phyloP scores from a whole-genome alignment of 2,888 invertebrate species.

The Pelosia muscerda region DNA sequence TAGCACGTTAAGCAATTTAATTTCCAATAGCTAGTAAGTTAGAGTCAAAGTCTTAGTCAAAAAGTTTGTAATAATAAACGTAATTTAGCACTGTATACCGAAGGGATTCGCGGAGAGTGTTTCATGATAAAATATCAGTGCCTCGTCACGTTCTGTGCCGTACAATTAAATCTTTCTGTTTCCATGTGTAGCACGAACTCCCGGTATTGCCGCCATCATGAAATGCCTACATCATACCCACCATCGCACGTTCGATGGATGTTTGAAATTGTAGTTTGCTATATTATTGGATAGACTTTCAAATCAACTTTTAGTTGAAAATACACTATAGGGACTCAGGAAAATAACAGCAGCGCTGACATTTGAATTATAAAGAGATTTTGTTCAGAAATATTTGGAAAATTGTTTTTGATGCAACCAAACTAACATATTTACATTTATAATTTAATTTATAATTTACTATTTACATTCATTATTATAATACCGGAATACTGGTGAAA shows the following conservation, averaged over 20 bases:
- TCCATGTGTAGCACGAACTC: conserved; percentile 47
- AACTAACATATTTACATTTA: background rate
- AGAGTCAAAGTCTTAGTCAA: background rate
- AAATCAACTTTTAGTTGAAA: background rate
- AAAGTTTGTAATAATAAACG: conserved; percentile 10
- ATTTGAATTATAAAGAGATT: background rate
- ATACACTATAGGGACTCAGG: background rate
- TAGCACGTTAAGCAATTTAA: too few species aligned
- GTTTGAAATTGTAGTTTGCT: background rate
- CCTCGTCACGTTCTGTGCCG: conserved; percentile 62
- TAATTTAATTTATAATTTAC: too few species aligned
- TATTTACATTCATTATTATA: too few species aligned
- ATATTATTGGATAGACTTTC: background rate
- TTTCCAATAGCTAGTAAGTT: too few species aligned
- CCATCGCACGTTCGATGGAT: background rate
- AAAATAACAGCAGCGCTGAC: background rate
- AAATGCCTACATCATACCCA: conserved; percentile 8
- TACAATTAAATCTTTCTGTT: conserved; percentile 68
- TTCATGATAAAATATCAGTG: conserved; percentile 48
- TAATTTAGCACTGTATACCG: conserved; percentile 31
- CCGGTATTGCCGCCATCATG: conserved; percentile 16
- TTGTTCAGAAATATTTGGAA: background rate
- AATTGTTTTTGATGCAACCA: background rate
- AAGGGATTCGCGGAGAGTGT: conserved; percentile 38
- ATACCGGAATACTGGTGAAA: too few species aligned